Base-by-base conservation (phyloP, 2,797 vertebrate species). In the Galago senegalensis region DNA sequence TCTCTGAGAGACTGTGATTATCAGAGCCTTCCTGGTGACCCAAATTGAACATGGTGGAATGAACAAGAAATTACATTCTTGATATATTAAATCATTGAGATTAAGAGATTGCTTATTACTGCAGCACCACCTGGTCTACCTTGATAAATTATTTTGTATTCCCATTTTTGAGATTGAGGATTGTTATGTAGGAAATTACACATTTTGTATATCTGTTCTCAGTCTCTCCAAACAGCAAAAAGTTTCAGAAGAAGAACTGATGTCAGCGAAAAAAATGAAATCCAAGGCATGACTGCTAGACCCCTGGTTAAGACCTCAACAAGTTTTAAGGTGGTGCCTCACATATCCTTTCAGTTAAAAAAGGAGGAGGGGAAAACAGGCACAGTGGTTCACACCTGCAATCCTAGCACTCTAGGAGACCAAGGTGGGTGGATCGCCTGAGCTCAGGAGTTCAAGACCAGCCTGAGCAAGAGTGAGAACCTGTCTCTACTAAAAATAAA, bases 201-300 rank as follows among this genome's bases (percentile, higher is more conserved):
- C 37, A 82, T 40, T 4, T 84, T 49, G 20, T 25, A 3, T 60
- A 75, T 49, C 61, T 97, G 27, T 56, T 91, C 61, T 27, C 46
- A 11, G 31, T 79, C n/a, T 84, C 58, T 79, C 56, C 37, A 88
- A 34, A 73, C 20, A 93, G 40, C 29, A 67, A 95, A 40, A 85
- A 14, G 67, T 93, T 88, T 89, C 46, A 89, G 77, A 91, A 75
- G 67, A 84, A 81, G 16, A 85, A 83, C 17, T 69, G 46, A 3
- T 60, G 84, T 81, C 65, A 86, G 70, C 23, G 25, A 7, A 73
- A 91, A 93, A 91, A 85, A 69, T 49, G 53, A 93, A 95, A 87
- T 75, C 49, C 31, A 60, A 77, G 25, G 56, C 85, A 40, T 85
- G 17, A 89, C 27, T 29, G 56, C 65, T 82, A 85, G 43, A 87